Evolutionary conservation across 2,797 vertebrate genomes (phyloP), one percentile per base, ranked within the genome.

Genomic region (Pogoniulus pusillus): DNA sequence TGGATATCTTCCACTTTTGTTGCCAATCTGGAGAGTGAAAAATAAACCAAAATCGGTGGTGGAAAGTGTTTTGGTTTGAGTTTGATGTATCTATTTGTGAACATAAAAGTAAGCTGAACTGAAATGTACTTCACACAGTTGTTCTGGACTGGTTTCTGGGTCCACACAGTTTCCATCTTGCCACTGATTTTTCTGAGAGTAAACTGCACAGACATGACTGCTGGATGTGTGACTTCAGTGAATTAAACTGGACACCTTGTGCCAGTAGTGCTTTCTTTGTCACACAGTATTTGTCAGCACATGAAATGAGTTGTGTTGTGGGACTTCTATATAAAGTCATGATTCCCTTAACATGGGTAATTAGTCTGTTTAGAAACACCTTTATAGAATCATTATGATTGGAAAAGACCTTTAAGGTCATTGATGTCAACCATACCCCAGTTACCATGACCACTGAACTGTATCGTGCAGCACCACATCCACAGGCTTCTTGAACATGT

Each of bases 51-150:
- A 77, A 64, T 57, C 69, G 22, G 32, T n/a, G 54, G 30, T 73
- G 66, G 78, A 85, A 93, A 82, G n/a, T 62, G 54, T 77, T 90
- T 60, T 83, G 80, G 70, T 90, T 59, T 70, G 70, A 32, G n/a
- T 91, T 91, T 93, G 15, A 23, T 54, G 39, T 87, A 54, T 30
- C 47, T 72, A 1, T 1, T 1, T 45, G 12, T 72, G 14, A 65
- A 72, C 5, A 14, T 32, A 43, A 89, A 86, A 76, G 22, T n/a
- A 72, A 66, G 24, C 27, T 34, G 72, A 65, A 9, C 34, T 32
- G 18, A 72, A 55, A 3, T 81, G 51, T 54, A 11, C 49, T 87
- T 82, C 41, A 58, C 26, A 64, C 54, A 74, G 34, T 27, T 58
- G 65, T 78, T 69, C 53, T 59, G 18, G n/a, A 37, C 10, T 35